Base-by-base conservation (phyloP, 2,113 vertebrate genomes). In the Coptodon bakossiorum region DNA sequence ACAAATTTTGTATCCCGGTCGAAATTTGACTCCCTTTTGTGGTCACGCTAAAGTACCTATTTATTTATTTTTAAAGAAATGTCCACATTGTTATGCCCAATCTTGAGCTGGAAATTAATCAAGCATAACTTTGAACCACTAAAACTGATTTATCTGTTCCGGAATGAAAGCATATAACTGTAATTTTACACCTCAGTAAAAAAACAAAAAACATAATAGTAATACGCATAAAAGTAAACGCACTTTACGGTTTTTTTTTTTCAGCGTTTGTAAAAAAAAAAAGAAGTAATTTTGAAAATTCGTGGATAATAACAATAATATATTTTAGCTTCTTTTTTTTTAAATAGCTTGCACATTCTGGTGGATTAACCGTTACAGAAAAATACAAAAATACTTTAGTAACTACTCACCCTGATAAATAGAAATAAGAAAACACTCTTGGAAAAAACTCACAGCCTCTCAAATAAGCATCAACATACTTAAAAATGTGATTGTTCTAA, bases 231-330 rank as follows among this genome's bases (percentile, higher is more conserved):
- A 38, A 66, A 11, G 6, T 12, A 36, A 63, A 61, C 9, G 59
- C 59, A 61, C 59, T 61, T 0, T 61, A 6, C 57, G 7, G 24
- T 2, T 0, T 0, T 27, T 16, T 29, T 59, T 31, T 56, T 29
- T 59, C 34, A 7, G 61, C 34, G 38, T 66, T 66, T 66, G 61
- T 66, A 66, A 22, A 63, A 66, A 38, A 66, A 10, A n/a, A n/a
- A n/a, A n/a, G n/a, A n/a, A n/a, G n/a, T 38, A 38, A 66, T n/a
- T 66, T 38, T 13, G 0, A 66, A 66, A 38, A 22, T 66, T 22
- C 6, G 34, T 68, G 1, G 68, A 45, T 73, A 73, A 17, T 43
- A 73, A 1, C 38, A 14, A 24, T 45, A 40, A 27, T 24, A 43
- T 43, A 71, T 16, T 43, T 71, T 14, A 43, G n/a, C 63, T 57